phyloP scores from a whole-genome alignment of 2,113 vertebrate genomes.

The Xiphophorus hellerii region DNA sequence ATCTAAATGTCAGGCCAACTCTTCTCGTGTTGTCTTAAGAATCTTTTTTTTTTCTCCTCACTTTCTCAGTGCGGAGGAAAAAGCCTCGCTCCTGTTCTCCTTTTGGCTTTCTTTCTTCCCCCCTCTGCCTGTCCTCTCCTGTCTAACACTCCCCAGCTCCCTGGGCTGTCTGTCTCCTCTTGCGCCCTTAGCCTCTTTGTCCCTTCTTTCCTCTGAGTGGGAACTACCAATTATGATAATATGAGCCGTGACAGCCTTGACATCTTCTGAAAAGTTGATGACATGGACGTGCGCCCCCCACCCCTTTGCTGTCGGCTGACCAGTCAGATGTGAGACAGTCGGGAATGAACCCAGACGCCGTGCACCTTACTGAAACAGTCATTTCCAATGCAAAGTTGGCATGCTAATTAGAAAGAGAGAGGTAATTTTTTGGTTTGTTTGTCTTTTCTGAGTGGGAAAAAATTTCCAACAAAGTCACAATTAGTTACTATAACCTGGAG shows the following conservation, averaged over 20 bases:
- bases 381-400: neutral
- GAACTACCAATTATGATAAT: conserved; percentile 31
- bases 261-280: conserved; percentile 66
- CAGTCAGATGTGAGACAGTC: conserved; percentile 1
- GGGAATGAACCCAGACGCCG: neutral
- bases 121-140: conserved; percentile 12
- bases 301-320: conserved; percentile 13
- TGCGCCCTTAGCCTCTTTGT: neutral
- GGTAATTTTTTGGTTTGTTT: too few relatives aligned
- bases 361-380: too few relatives aligned
- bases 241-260: conserved; percentile 59
- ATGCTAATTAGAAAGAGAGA: too few relatives aligned
- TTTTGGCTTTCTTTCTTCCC: neutral
- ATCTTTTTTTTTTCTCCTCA: too few relatives aligned
- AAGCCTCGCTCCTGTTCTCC: neutral
- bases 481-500: too few relatives aligned
- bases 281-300: conserved; percentile 30
- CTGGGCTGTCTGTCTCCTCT: conserved; percentile 22
- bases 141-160: conserved; percentile 8
- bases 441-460: too few relatives aligned
- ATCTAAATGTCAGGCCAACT: neutral
- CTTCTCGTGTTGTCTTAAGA: too few relatives aligned
- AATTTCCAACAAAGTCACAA: too few relatives aligned
- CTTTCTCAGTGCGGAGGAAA: too few relatives aligned
- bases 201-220: conserved; percentile 33